Evolutionary conservation across 2,797 vertebrate genomes (phyloP).

Genomic region (Ficedula albicollis): DNA sequence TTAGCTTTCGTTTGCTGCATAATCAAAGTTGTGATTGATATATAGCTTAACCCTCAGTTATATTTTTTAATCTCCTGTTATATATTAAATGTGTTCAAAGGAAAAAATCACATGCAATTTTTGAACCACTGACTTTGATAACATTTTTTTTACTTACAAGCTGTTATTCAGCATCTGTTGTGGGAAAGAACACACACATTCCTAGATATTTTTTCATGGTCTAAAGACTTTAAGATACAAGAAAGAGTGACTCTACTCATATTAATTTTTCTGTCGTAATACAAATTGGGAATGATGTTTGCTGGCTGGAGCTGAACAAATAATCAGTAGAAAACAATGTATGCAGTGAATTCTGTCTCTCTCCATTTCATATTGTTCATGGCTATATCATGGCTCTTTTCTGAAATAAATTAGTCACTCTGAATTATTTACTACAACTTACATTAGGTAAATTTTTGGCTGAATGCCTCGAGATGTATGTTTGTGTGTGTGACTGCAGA

Average conservation of each 20-base stretch:
- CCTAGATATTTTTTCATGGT: constrained; percentile 53
- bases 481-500: background rate
- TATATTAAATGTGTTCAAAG: constrained; percentile 45
- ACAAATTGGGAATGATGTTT: constrained; percentile 55
- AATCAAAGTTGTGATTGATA: constrained; percentile 53
- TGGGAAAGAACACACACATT: constrained; percentile 63
- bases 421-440: constrained; percentile 8
- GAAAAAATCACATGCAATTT: constrained; percentile 29
- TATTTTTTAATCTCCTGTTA: constrained; percentile 45
- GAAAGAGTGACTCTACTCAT: constrained; percentile 35
- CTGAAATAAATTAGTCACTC: background rate
- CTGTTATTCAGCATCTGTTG: constrained; percentile 72
- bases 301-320: constrained; percentile 44
- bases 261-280: constrained; percentile 45
- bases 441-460: background rate
- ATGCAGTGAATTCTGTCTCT: constrained; percentile 14
- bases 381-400: background rate
- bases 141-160: constrained; percentile 60
- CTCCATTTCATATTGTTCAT: background rate
- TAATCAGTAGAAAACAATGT: constrained; percentile 36
- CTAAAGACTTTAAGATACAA: constrained; percentile 46
- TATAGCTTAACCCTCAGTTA: constrained; percentile 19
- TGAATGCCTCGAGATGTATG: background rate
- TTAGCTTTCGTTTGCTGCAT: constrained; percentile 19
- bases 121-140: constrained; percentile 69